phyloP scores from a whole-genome alignment of 92 coral and sea anemone species.

The Porites cylindrica region DNA sequence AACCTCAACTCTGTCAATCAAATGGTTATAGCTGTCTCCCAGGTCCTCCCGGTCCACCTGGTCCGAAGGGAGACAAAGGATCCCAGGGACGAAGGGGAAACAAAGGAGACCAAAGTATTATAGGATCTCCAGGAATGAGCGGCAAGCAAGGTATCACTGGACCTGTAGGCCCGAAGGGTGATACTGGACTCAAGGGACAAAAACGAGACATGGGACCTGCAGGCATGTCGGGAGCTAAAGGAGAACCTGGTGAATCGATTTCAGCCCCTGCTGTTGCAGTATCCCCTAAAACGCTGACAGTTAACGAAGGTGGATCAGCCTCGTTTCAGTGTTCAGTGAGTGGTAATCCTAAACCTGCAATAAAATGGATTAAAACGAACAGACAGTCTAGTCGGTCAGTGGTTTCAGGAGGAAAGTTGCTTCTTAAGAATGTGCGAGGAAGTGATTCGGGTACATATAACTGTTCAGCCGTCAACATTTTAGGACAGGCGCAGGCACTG shows the following conservation, averaged over 20 bases:
- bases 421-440: not conserved
- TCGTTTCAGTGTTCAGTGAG: conserved; percentile 31
- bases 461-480: conserved; percentile 30
- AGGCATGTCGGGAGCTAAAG: conserved; percentile 41
- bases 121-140: not conserved
- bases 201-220: conserved; percentile 20
- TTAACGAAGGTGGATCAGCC: conserved; percentile 47
- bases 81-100: not conserved
- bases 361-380: conserved; percentile 26
- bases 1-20: not conserved
- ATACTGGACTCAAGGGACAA: not conserved
- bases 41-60: conserved; percentile 3
- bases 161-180: not conserved
- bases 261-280: conserved; percentile 29
- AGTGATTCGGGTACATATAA: conserved; percentile 35
- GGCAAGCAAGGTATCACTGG: not conserved
- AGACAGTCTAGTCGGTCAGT: not conserved
- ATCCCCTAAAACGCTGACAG: conserved; percentile 23
- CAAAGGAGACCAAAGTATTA: not conserved
- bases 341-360: conserved; percentile 40
- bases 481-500: conserved; percentile 21
- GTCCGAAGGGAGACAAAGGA: not conserved
- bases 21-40: not conserved
- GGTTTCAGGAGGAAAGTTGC: conserved; percentile 23
- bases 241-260: conserved; percentile 32